Evolutionary conservation across 2,113 vertebrate species (phyloP).

Genomic region (Myanophis thanlyinensis): DNA sequence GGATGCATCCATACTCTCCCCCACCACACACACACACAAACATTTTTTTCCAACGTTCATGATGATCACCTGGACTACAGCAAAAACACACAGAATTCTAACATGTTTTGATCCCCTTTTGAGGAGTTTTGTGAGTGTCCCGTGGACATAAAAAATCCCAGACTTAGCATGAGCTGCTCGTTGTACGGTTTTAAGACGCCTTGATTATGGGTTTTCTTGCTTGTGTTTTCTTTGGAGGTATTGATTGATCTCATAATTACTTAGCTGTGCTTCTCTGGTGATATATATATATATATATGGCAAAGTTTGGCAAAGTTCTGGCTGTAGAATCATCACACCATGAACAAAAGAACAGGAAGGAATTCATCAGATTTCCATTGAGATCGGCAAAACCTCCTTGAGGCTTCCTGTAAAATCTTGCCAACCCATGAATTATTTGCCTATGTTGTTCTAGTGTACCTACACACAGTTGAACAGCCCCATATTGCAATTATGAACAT

Average conservation of each 20-base stretch:
- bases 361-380: background rate
- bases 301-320: background rate
- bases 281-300: background rate
- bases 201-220: background rate
- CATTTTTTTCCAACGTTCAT: background rate
- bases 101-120: background rate
- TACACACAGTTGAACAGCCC: background rate
- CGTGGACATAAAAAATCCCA: background rate
- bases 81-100: background rate
- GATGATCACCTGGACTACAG: background rate
- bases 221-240: background rate
- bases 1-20: background rate
- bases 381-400: background rate
- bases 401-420: background rate
- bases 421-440: background rate
- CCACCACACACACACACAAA: background rate
- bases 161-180: background rate
- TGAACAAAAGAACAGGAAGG: background rate
- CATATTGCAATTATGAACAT: background rate
- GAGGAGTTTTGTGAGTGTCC: rapidly evolving
- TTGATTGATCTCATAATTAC: background rate
- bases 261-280: too few species aligned
- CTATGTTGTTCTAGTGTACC: background rate
- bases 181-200: background rate
- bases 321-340: background rate